Evolutionary conservation across 2,797 vertebrate species (phyloP), one percentile per base, ranked within the genome.

Genomic region (Heliangelus exortis): DNA sequence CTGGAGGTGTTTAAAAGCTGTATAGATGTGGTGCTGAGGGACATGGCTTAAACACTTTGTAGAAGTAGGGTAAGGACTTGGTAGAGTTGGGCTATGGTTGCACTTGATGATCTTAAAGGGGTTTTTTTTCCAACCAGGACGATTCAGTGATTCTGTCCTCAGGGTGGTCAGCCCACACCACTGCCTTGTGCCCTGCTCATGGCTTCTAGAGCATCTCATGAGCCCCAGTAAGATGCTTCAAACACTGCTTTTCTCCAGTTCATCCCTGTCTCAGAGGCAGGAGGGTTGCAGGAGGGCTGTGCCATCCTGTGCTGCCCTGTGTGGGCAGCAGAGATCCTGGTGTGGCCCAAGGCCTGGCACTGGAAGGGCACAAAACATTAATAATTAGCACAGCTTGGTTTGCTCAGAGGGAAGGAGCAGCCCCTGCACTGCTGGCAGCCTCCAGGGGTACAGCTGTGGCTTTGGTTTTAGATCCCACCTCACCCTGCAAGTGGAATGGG

Each of bases 121-220:
- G 34, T 36, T 41, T 47, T 21, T 47, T 47, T 47, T 22, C 47
- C 47, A 47, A 22, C 47, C 47, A 47, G 47, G 11, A 47, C 12
- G 20, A 47, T 21, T 47, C 45, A 10, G 18, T 19, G 47, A 47
- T 47, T 47, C 47, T 7, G 22, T 12, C 18, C 4, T 3, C n/a
- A 15, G 71, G 18, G 0, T 0, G 34, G 15, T 6, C 57, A 48
- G 58, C 41, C 48, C 39, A 4, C 5, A 1, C 34, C 21, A 1
- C 73, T 10, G 19, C 4, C 34, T 15, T 16, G 7, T 5, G 39
- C n/a, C 47, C 57, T 12, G 68, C 61, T 59, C 25, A 4, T 1
- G 0, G 1, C 21, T 7, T 1, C 0, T 0, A 17, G 41, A 69
- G 17, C 23, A 1, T 14, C 57, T 39, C 7, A 0, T 7, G 41